phyloP scores from a whole-genome alignment of 1,140 invertebrate species.

The Brachionus sp. region DNA sequence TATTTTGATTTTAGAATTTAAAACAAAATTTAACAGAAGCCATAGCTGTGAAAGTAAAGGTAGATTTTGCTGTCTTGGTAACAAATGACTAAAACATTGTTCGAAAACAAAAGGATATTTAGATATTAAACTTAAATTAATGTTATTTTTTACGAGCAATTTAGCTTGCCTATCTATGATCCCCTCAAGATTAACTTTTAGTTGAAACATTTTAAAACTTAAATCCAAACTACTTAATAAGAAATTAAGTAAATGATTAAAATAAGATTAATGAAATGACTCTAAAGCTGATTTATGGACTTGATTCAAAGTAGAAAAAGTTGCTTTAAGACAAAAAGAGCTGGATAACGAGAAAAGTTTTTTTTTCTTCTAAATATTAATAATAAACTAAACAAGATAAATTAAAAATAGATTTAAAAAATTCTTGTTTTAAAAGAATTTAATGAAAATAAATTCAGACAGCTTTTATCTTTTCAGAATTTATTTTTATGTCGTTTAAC shows the following conservation, averaged over 20 bases:
- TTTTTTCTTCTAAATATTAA: background rate
- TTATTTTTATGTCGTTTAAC: background rate
- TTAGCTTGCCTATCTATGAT: background rate
- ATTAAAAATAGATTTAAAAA: background rate
- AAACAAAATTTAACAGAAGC: background rate
- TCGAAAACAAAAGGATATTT: background rate
- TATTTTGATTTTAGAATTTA: background rate
- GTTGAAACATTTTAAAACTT: background rate
- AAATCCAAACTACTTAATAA: background rate
- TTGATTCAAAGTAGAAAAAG: background rate
- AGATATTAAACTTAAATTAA: background rate
- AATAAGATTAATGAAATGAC: background rate
- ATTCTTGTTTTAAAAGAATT: background rate
- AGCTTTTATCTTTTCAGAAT: no score
- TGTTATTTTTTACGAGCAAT: background rate
- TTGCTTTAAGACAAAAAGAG: background rate
- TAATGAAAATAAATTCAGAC: background rate
- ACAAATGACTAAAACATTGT: background rate
- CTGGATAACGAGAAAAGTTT: background rate
- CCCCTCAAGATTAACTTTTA: background rate
- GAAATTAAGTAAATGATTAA: background rate
- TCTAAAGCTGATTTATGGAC: background rate
- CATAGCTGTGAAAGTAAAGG: background rate
- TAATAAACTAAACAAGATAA: background rate
- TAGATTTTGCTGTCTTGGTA: slow-evolving; percentile 8